Conservation (phyloP, 2,113 vertebrate genomes). For the Hippocampus zosterae region DNA sequence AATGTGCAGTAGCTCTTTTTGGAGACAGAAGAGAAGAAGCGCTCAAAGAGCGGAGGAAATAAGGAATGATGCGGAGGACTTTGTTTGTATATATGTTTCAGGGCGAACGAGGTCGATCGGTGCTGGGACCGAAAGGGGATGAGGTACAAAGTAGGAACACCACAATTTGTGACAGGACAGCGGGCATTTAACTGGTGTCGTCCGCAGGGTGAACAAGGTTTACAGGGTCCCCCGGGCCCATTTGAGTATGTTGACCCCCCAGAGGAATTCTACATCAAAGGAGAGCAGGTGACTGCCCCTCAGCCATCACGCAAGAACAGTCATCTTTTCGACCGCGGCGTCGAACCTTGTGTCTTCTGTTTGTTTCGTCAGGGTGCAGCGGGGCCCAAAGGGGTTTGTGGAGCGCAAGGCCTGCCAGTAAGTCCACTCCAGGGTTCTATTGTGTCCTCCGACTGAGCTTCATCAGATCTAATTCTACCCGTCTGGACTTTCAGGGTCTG, state of each 20-base stretch:
- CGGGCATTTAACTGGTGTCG: neutral
- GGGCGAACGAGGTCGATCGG: slow-evolving; percentile 64
- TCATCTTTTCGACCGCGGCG: neutral
- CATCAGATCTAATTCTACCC: neutral
- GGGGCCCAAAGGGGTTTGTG: slow-evolving; percentile 53
- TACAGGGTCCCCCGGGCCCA: slow-evolving; percentile 61
- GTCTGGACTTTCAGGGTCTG: slow-evolving; percentile 52
- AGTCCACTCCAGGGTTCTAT: slow-evolving; percentile 13
- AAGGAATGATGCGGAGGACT: neutral
- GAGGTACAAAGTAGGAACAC: slow-evolving; percentile 48
- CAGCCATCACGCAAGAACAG: slow-evolving; percentile 8
- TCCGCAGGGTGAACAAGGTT: slow-evolving; percentile 61
- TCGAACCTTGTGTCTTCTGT: neutral
- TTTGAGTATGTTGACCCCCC: slow-evolving; percentile 66
- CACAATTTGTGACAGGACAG: neutral
- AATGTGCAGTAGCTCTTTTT: neutral
- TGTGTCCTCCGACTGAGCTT: neutral
- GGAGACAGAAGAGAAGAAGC: neutral
- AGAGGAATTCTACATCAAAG: slow-evolving; percentile 65
- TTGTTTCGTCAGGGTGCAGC: slow-evolving; percentile 47
- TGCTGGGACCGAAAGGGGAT: slow-evolving; percentile 66
- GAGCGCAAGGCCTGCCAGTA: slow-evolving; percentile 45
- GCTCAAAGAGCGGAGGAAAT: neutral
- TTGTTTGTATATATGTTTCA: slow-evolving; percentile 37
- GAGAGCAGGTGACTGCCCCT: slow-evolving; percentile 55